A percentile compares a stretch with the other conserved stretches of the same genome.
Conservation (phyloP, 2,797 vertebrate genomes). For the Botia almorhae region DNA sequence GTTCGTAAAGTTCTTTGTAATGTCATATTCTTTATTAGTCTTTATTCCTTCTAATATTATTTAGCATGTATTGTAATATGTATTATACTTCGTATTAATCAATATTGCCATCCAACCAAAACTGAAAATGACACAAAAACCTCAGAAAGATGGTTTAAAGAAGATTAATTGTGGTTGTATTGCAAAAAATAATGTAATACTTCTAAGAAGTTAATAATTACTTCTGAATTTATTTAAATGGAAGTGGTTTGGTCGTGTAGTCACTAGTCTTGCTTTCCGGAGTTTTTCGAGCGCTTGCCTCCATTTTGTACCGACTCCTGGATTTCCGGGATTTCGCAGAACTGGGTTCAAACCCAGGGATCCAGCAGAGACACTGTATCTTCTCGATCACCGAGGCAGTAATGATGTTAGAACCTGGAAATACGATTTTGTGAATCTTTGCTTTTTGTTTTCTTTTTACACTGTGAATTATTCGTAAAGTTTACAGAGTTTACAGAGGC, state of each 20-base stretch:
- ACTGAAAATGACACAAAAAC: too few species aligned
- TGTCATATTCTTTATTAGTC: too few species aligned
- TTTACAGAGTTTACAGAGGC: conserved; percentile 17
- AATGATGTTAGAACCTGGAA: conserved; percentile 8
- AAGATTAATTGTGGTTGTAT: too few species aligned
- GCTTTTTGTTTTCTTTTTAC: not conserved
- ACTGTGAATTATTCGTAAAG: not conserved
- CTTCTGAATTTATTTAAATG: not conserved
- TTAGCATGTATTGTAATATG: too few species aligned
- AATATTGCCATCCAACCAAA: too few species aligned
- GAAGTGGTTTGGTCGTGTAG: not conserved
- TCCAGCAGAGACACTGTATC: not conserved
- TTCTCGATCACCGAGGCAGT: not conserved
- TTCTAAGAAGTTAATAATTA: not conserved
- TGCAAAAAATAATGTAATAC: not conserved
- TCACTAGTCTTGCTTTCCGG: conserved; percentile 29
- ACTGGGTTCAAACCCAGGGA: conserved; percentile 53
- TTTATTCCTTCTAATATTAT: too few species aligned
- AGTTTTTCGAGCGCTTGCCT: conserved; percentile 63
- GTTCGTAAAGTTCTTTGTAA: too few species aligned
- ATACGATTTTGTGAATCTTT: too few species aligned
- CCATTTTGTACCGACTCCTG: conserved; percentile 78
- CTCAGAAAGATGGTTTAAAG: too few species aligned
- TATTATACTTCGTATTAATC: too few species aligned
- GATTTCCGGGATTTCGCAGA: conserved; percentile 77